phyloP scores from a whole-genome alignment of 2,113 vertebrate genomes.

The Antigone vipio region DNA sequence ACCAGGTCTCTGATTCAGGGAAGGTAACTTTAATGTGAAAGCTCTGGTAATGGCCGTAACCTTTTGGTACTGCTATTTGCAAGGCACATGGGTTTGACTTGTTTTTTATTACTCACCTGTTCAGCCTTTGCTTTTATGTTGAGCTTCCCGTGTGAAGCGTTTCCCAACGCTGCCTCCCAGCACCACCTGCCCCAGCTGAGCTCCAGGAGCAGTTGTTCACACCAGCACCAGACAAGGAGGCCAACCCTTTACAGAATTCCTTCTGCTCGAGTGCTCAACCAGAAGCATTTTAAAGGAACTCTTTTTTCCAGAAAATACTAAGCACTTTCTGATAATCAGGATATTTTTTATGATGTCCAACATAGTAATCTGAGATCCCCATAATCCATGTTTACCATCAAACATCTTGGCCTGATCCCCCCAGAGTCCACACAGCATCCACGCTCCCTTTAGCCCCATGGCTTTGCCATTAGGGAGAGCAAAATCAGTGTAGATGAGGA shows the following conservation, averaged over 20 bases:
- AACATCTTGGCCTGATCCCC: background rate
- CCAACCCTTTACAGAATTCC: background rate
- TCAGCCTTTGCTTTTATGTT: background rate
- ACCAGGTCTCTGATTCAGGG: background rate
- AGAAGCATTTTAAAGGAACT: background rate
- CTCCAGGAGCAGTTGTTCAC: background rate
- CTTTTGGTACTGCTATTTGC: background rate
- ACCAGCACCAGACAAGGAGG: background rate
- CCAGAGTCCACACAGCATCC: background rate
- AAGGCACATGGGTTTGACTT: background rate
- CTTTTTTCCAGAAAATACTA: background rate
- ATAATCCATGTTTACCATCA: background rate
- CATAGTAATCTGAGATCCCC: background rate
- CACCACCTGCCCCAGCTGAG: background rate
- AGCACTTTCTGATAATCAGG: background rate
- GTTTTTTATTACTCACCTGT: constrained; percentile 22
- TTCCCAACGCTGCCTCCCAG: background rate
- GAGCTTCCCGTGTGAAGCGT: background rate
- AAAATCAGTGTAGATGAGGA: background rate
- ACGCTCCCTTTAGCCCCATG: background rate
- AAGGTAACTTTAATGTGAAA: background rate
- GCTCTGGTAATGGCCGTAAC: background rate
- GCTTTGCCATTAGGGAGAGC: background rate
- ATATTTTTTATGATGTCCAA: background rate
- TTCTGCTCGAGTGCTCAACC: background rate